Base-by-base conservation (phyloP, 2,113 vertebrate genomes). In the Vimba vimba region DNA sequence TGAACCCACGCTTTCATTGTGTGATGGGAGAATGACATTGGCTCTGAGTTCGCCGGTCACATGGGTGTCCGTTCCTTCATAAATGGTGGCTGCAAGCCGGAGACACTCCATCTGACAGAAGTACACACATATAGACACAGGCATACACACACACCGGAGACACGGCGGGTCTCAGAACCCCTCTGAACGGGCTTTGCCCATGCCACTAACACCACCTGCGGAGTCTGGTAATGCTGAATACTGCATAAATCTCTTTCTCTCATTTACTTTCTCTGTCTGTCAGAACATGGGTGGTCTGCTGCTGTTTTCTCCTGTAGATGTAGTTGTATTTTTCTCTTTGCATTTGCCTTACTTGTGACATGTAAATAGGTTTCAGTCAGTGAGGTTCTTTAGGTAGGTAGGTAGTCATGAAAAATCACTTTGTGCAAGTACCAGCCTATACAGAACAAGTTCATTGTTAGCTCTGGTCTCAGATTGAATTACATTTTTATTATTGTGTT, bases 171-270 rank as follows among this genome's bases (percentile, higher is more conserved):
- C 91, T 77, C 82, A 91, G 77, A 64, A 76, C 85, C 90, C 85
- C 89, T 92, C 87, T 57, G 84, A 88, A 59, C 86, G 86, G 87
- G 87, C 79, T 85, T 90, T 90, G 92, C 92, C 90, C 93, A 94
- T 95, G 95, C 92, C 94, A 93, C 93, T 95, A 86, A 92, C 92
- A 89, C 92, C 93, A 93, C 92, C 93, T 89, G 90, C 91, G 92
- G 92, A 94, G 90, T 90, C 94, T 85, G 95, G 94, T 95, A 95
- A 94, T 62, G 4, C 85, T 66, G 6, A 47, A 33, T 88, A 21
- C 66, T 85, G 88, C 82, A 82, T 33, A n/a, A 57, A 79, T 52
- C 36, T 82, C 25, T 85, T n/a, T 75, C 60, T 84, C 6, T 39
- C 47, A 33, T 21, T 71, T 21, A 62, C 27, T 83, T 15, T 39